Percentiles rank a stretch among this genome's conserved stretches.
Conservation (phyloP, 2,797 vertebrate genomes). For the Bovichtus variegatus region DNA sequence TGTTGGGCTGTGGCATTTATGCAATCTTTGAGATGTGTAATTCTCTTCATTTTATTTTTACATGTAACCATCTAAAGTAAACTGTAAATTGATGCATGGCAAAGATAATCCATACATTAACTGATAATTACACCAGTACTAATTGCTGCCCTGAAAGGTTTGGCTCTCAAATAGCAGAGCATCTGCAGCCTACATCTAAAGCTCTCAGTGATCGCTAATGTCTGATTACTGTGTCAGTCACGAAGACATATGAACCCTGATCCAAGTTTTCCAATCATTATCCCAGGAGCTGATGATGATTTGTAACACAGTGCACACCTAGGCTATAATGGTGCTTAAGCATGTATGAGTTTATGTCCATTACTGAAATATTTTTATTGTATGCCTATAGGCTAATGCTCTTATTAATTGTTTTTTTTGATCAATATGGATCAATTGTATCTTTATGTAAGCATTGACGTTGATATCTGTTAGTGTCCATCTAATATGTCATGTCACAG, state of each 20-base stretch:
- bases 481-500: not conserved
- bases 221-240: constrained; percentile 63
- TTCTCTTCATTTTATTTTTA: not conserved
- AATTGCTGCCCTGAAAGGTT: constrained; percentile 20
- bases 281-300: constrained; percentile 2
- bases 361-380: not conserved
- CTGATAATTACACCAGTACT: constrained; percentile 28
- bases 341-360: not conserved
- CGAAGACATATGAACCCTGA: constrained; percentile 37
- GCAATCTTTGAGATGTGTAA: not conserved
- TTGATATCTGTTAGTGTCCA: not conserved
- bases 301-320: not conserved
- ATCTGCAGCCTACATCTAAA: constrained; percentile 55
- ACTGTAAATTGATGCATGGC: constrained; percentile 3
- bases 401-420: too few relatives aligned
- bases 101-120: constrained; percentile 11
- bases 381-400: too few relatives aligned
- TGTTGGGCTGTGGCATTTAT: not conserved
- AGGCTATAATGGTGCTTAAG: not conserved
- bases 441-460: not conserved
- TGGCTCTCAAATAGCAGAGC: constrained; percentile 25
- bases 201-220: constrained; percentile 32
- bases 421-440: not conserved
- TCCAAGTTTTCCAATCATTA: constrained; percentile 52
- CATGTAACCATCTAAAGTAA: not conserved